phyloP scores from a whole-genome alignment of 2,797 vertebrate species.

The Oreonectes daqikongensis region DNA sequence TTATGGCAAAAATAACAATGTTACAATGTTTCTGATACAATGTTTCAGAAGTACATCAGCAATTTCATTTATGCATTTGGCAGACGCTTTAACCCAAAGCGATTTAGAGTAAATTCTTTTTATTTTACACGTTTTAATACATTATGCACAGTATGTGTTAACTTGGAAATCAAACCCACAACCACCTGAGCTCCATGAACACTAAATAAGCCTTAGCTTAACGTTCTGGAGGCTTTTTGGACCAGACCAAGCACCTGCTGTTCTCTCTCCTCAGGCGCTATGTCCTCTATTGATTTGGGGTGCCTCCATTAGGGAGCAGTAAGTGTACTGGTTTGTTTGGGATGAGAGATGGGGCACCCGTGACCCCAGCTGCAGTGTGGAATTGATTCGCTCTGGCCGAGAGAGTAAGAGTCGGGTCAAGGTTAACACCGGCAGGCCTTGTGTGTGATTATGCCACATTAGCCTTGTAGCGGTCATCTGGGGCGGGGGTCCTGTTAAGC shows the following conservation, averaged over 20 bases:
- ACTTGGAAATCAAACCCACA: too few species aligned
- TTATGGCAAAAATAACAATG: too few species aligned
- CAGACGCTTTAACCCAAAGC: too few species aligned
- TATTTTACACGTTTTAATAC: too few species aligned
- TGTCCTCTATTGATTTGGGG: constrained; percentile 60
- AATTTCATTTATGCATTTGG: too few species aligned
- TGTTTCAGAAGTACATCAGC: too few species aligned
- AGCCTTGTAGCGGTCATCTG: constrained; percentile 81
- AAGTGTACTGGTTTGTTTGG: constrained; percentile 59
- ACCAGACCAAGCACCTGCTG: constrained; percentile 22
- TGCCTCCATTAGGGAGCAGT: constrained; percentile 94
- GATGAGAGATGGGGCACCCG: constrained; percentile 56
- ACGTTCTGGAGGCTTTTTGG: background rate
- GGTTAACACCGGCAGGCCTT: constrained; percentile 83
- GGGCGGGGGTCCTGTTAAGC: constrained; percentile 85
- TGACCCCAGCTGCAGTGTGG: constrained; percentile 91
- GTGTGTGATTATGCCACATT: constrained; percentile 87
- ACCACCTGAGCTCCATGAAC: background rate
- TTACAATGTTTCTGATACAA: too few species aligned
- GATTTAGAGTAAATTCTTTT: too few species aligned
- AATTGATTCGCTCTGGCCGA: constrained; percentile 91
- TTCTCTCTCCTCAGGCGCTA: constrained; percentile 68
- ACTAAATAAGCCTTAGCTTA: background rate
- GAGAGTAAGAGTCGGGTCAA: constrained; percentile 84
- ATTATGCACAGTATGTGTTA: too few species aligned